Evolutionary conservation across 2,888 invertebrate genomes (phyloP), one percentile per base, ranked within the genome.

Genomic region (Taphrorychus bicolor): DNA sequence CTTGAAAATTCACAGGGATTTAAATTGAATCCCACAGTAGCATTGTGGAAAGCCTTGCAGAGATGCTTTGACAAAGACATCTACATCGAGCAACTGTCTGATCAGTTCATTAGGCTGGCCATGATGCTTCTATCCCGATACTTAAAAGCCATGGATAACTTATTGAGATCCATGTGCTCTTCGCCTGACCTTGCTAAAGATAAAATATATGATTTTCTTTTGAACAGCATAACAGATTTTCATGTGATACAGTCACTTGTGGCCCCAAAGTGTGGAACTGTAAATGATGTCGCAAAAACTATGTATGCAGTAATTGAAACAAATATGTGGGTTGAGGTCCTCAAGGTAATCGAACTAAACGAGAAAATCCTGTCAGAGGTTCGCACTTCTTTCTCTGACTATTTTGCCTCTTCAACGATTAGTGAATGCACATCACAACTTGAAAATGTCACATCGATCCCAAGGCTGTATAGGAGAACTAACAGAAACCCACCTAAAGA

Each of bases 401-500:
- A 77, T 64, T 69, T 81, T 48, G 71, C 79, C 40, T 69, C 69
- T 22, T 70, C 77, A 41, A 79, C 80, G 73, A 73, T 77, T 41
- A 71, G 73, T 7, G 83, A 84, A 65, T 83, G 88, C 76, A 84
- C 87, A 57, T 80, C 84, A 19, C 88, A 89, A 73, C 84, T 94
- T 73, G 89, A 90, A 71, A 91, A 92, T 85, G 95, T 98, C 3
- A 92, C 90, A 74, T 96, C 98, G 80, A 94, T 98, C 81, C 98
- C 98, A 1, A 86, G 97, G 70, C 84, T 97, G 62, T 98, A 95
- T 81, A 86, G 97, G 60, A 91, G 95, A 81, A 97, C 97, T 0
- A 97, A 97, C 80, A 87, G 95, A 70, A 95, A 92, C 73, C 85
- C 91, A 21, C 96, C 97, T 0, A 89, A 88, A 0, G 91, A 91